Conservation (phyloP, 2,888 invertebrate genomes). For the Standfussiana lucernea region DNA sequence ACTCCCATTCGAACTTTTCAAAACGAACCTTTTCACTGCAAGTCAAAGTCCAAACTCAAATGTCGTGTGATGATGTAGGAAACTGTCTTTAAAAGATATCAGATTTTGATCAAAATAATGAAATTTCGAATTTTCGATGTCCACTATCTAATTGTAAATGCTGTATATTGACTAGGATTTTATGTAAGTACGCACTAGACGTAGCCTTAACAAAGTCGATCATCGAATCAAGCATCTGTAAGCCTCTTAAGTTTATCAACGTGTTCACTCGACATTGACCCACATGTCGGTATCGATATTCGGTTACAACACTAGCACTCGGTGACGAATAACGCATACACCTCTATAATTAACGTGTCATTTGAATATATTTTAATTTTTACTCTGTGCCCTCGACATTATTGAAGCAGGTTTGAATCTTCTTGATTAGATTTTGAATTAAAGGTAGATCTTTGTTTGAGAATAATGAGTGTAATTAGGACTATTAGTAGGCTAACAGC, state of each 20-base stretch:
- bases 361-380: conserved; percentile 71
- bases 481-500: conserved; percentile 11
- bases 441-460: conserved; percentile 46
- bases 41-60: background rate
- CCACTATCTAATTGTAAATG: too few species aligned
- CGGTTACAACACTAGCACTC: conserved; percentile 79
- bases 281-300: conserved; percentile 82
- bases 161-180: too few species aligned
- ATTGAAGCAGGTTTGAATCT: conserved; percentile 60
- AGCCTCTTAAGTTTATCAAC: conserved; percentile 60
- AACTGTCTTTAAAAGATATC: too few species aligned
- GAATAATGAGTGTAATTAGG: conserved; percentile 33
- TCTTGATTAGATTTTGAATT: conserved; percentile 51
- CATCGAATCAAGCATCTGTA: conserved; percentile 21
- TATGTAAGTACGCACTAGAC: too few species aligned
- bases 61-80: too few species aligned
- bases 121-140: too few species aligned
- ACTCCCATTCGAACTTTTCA: background rate
- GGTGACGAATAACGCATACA: conserved; percentile 79
- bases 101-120: too few species aligned
- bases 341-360: conserved; percentile 72
- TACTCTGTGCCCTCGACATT: conserved; percentile 73
- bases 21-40: background rate
- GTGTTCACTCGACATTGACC: conserved; percentile 81
- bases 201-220: background rate